Conservation (phyloP, 2,888 invertebrate genomes). For the Oscheius sp. region DNA sequence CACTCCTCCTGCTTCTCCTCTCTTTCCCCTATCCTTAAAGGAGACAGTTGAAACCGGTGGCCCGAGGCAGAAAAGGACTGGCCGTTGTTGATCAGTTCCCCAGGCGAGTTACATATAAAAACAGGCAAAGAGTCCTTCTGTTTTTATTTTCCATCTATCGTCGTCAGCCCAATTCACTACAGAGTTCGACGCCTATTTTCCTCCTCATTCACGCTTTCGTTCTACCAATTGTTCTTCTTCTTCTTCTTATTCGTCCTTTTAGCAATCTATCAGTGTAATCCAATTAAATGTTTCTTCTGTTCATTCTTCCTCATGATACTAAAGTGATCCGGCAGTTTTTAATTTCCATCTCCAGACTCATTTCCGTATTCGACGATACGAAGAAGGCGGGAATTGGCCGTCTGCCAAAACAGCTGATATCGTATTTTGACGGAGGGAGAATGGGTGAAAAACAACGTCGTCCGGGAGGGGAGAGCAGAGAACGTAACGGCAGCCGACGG, state of each 20-base stretch:
- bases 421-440: conserved; percentile 15
- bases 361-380: not conserved
- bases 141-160: conserved; percentile 28
- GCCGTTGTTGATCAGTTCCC: conserved; percentile 23
- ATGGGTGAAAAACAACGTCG: conserved; percentile 23
- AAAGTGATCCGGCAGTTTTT: not conserved
- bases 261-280: too few species aligned
- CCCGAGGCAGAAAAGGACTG: conserved; percentile 1
- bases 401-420: conserved; percentile 27
- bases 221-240: not conserved
- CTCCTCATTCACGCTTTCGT: not conserved
- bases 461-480: conserved; percentile 13
- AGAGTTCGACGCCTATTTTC: not conserved
- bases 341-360: not conserved
- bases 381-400: conserved; percentile 17
- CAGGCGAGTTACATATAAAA: conserved; percentile 27
- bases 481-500: not conserved
- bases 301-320: too few species aligned
- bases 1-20: not conserved
- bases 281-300: too few species aligned
- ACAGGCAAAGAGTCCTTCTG: conserved; percentile 25
- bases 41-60: not conserved
- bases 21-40: conserved; percentile 1
- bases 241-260: not conserved
- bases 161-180: conserved; percentile 15